Evolutionary conservation across 2,797 vertebrate species (phyloP).

Genomic region (Notamacropus eugenii): DNA sequence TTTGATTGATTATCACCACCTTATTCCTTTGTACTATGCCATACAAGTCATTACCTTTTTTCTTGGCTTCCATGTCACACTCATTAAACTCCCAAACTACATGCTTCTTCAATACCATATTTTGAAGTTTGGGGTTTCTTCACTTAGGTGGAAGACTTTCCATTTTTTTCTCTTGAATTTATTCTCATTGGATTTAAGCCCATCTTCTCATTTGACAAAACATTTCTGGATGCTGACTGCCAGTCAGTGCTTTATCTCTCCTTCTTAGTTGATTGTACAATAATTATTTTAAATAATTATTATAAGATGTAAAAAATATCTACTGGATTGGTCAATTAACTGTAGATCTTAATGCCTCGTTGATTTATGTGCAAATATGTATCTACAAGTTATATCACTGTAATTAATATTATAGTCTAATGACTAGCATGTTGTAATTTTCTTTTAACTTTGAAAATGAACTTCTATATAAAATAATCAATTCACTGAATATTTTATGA

Average conservation of each 20-base stretch:
- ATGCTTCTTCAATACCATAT: neutral
- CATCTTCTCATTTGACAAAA: neutral
- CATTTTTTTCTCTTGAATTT: neutral
- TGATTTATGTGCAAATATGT: neutral
- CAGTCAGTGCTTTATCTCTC: neutral
- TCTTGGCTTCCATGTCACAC: neutral
- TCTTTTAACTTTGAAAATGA: neutral
- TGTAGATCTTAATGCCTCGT: constrained; percentile 22
- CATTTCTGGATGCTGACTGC: neutral
- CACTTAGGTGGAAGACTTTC: neutral
- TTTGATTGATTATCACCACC: neutral
- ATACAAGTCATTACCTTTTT: neutral
- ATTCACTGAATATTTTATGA: neutral
- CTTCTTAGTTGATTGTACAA: neutral
- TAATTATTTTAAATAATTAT: neutral
- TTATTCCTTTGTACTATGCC: neutral
- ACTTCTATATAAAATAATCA: constrained; percentile 11
- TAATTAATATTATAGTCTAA: neutral
- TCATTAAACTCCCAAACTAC: neutral
- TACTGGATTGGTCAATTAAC: neutral
- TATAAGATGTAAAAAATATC: neutral
- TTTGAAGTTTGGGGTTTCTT: neutral
- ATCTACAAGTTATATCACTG: neutral
- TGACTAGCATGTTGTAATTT: constrained; percentile 8
- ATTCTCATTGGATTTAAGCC: neutral